Base-by-base conservation (phyloP, 2,113 vertebrate species). In the Psilopsiagon aurifrons region DNA sequence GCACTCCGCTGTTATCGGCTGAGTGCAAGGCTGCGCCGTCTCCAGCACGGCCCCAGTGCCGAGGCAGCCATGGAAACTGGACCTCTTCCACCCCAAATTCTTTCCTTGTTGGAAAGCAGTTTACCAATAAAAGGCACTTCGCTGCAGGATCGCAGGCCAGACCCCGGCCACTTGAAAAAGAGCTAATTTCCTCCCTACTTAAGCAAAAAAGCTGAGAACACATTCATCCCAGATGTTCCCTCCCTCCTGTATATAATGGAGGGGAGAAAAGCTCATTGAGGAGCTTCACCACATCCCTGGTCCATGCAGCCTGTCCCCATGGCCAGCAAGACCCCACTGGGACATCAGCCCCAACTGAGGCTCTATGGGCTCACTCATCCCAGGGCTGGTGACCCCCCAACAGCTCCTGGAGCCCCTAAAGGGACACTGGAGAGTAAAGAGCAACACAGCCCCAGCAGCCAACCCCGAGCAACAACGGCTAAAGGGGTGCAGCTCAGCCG, bases 21-120 rank as follows among this genome's bases (percentile, higher is more conserved):
- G 4, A 5, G 90, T 5, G 7, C 89, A 10, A 83, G 76, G 47
- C 93, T 4, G 75, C 19, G 11, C 92, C 12, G 46, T 73, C 93
- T 10, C 88, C 74, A 60, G 39, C n/a, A 54, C 44, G 5, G 90
- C 92, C 92, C 82, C 69, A 44, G 71, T 80, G 54, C 62, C 18
- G 1, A 49, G 43, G 52, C 88, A 85, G 93, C 95, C 93, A 67
- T 55, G 92, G 93, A 95, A 97, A 95, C 31, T 81, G 93, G 95
- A 90, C 22, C 4, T 29, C 44, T 94, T 91, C 96, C 95, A 94
- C 86, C 66, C 75, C 17, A 9, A 96, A 96, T 96, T 95, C 96
- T 90, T 93, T 82, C 95, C 92, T 73, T 68, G 75, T 62, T 91
- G 88, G 91, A 93, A 93, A 79, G 94, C 31, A 79, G 84, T 73